Evolutionary conservation across 2,797 vertebrate genomes (phyloP).

Genomic region (Channa striata): DNA sequence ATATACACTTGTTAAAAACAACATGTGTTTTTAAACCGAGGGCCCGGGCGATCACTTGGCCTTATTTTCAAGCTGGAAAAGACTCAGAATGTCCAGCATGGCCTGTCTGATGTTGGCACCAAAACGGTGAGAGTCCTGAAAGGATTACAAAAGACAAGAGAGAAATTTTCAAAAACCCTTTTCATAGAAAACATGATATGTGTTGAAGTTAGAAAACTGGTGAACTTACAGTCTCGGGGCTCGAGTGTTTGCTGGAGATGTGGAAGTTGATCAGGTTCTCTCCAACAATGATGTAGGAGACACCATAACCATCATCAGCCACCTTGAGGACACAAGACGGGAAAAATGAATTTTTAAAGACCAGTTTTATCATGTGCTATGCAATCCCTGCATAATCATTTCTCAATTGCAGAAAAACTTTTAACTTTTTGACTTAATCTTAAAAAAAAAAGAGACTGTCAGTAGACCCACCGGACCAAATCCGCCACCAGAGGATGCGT

Average conservation of each 20-base stretch:
- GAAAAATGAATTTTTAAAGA: not conserved
- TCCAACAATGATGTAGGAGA: slow-evolving; percentile 94
- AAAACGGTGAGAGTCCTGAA: slow-evolving; percentile 95
- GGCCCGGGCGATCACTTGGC: slow-evolving; percentile 67
- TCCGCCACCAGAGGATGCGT: slow-evolving; percentile 92
- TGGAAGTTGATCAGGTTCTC: slow-evolving; percentile 95
- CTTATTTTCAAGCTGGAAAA: slow-evolving; percentile 86
- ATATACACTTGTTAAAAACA: slow-evolving; percentile 51
- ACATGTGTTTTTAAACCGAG: slow-evolving; percentile 25
- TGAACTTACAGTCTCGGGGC: slow-evolving; percentile 91
- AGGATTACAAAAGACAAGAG: not conserved
- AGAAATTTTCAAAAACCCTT: not conserved
- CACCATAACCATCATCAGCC: slow-evolving; percentile 96
- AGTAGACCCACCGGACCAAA: slow-evolving; percentile 93
- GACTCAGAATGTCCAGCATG: slow-evolving; percentile 88
- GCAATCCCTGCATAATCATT: not conserved
- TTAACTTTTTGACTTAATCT: too few relatives aligned
- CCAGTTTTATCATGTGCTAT: not conserved
- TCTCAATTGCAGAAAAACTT: not conserved
- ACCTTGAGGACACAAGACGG: slow-evolving; percentile 81
- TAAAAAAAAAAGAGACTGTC: too few relatives aligned
- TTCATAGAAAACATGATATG: not conserved
- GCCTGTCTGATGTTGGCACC: slow-evolving; percentile 89
- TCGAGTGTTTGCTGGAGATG: slow-evolving; percentile 95
- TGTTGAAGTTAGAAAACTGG: not conserved